Evolutionary conservation across 2,888 invertebrate genomes (phyloP).

Genomic region (Hydrotaea diabolus): DNA sequence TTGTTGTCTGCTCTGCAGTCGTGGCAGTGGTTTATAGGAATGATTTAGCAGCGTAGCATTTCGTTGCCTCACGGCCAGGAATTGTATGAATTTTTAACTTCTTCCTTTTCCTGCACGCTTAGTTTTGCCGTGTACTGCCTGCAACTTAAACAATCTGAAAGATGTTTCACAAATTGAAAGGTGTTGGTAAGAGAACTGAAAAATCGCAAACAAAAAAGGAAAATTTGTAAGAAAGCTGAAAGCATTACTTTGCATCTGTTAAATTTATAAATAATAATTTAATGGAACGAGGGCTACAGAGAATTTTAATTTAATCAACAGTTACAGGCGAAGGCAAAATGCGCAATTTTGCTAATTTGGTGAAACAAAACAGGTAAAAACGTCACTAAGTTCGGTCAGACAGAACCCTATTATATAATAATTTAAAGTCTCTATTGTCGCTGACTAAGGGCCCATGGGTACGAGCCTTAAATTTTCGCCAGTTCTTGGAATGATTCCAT

Average conservation of each 20-base stretch:
- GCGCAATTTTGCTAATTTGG: too few relatives aligned
- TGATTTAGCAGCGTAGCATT: conserved; percentile 28
- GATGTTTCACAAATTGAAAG: conserved; percentile 5
- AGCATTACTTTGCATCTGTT: not conserved
- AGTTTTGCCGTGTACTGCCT: not conserved
- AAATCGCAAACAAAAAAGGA: not conserved
- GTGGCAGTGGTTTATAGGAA: conserved; percentile 27
- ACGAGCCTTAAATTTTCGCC: too few relatives aligned
- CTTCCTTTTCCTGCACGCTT: not conserved
- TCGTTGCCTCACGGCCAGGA: not conserved
- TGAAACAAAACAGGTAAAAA: not conserved
- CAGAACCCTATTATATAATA: too few relatives aligned
- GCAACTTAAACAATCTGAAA: not conserved
- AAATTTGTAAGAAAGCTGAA: not conserved
- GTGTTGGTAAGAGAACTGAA: not conserved
- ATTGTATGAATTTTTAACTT: conserved; percentile 36
- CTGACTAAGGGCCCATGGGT: too few relatives aligned
- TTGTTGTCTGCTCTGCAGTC: too few relatives aligned
- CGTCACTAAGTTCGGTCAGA: too few relatives aligned
- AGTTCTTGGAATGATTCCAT: too few relatives aligned
- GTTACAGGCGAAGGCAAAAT: too few relatives aligned
- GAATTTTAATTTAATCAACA: not conserved
- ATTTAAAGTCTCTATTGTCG: too few relatives aligned
- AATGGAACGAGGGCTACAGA: not conserved
- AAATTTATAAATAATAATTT: not conserved